Conservation (phyloP, 2,888 invertebrate species). For the Molanna angustata region DNA sequence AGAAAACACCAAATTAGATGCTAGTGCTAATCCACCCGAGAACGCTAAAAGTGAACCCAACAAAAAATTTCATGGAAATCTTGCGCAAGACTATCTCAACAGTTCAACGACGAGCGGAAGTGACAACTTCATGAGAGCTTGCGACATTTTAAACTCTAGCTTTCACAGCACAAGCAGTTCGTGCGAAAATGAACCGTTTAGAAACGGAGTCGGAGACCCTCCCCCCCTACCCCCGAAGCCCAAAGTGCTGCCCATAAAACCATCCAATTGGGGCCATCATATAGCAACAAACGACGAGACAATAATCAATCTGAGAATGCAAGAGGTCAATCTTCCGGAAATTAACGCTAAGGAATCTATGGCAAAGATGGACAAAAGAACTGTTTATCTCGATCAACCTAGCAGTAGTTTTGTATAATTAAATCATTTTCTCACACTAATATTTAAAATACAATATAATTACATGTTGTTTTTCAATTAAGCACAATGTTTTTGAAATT, state of each 20-base stretch:
- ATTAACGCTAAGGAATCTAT: conserved; percentile 21
- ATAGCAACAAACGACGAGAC: conserved; percentile 31
- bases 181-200: conserved; percentile 34
- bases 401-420: conserved; percentile 64
- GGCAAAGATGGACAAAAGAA: conserved; percentile 38
- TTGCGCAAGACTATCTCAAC: conserved; percentile 31
- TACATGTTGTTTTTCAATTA: no score
- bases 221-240: conserved; percentile 76
- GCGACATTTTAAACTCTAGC: conserved; percentile 31
- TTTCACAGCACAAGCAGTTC: conserved; percentile 32
- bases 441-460: no score
- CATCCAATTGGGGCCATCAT: conserved; percentile 54
- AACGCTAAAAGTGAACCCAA: conserved; percentile 9
- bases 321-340: conserved; percentile 30
- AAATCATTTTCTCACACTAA: no score
- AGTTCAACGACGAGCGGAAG: conserved; percentile 30
- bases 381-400: conserved; percentile 59
- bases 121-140: conserved; percentile 27
- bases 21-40: conserved; percentile 1
- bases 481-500: no score
- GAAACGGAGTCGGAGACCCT: conserved; percentile 44
- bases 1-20: conserved; percentile 33
- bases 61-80: conserved; percentile 22
- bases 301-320: conserved; percentile 24
- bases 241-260: conserved; percentile 64